Conservation (phyloP, 2,888 invertebrate genomes). For the Xylocampa areola region DNA sequence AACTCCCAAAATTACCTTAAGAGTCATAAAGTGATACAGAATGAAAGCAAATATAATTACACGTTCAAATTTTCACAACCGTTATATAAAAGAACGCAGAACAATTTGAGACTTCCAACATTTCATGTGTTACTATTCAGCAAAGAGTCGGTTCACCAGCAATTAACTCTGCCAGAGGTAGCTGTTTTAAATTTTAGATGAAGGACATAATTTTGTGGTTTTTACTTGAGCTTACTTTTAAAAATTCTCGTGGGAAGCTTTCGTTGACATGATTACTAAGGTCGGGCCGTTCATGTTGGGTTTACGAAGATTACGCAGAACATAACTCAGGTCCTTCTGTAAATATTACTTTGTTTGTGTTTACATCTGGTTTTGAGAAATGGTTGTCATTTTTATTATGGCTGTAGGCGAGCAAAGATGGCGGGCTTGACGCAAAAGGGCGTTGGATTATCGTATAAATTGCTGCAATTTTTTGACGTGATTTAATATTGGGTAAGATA, state of each 20-base stretch:
- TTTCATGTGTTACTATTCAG: conserved; percentile 26
- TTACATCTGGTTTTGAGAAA: conserved; percentile 23
- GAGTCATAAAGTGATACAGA: too few relatives aligned
- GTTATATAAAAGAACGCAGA: conserved; percentile 18
- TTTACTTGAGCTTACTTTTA: conserved; percentile 64
- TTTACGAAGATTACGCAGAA: conserved; percentile 19
- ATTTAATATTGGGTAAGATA: too few relatives aligned
- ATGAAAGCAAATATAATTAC: too few relatives aligned
- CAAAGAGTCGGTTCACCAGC: conserved; percentile 56
- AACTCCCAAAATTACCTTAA: too few relatives aligned
- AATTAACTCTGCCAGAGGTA: conserved; percentile 64
- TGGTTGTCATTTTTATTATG: conserved; percentile 21
- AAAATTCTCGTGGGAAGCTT: conserved; percentile 62
- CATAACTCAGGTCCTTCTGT: conserved; percentile 28
- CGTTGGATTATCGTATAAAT: neutral
- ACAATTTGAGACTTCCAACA: conserved; percentile 27
- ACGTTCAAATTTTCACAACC: too few relatives aligned
- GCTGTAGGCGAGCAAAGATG: neutral
- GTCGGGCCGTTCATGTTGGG: conserved; percentile 30
- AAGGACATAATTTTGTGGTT: conserved; percentile 66
- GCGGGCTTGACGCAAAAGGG: neutral
- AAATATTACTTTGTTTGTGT: conserved; percentile 39
- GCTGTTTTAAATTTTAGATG: conserved; percentile 70
- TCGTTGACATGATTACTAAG: conserved; percentile 44
- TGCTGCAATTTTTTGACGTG: too few relatives aligned